Percentiles rank a stretch among this genome's conserved stretches.
These are phyloP conservation scores for Cydia pomonella DNA, from an alignment of 1,140 invertebrate genomes.

Conservation along the genomic window DNA sequence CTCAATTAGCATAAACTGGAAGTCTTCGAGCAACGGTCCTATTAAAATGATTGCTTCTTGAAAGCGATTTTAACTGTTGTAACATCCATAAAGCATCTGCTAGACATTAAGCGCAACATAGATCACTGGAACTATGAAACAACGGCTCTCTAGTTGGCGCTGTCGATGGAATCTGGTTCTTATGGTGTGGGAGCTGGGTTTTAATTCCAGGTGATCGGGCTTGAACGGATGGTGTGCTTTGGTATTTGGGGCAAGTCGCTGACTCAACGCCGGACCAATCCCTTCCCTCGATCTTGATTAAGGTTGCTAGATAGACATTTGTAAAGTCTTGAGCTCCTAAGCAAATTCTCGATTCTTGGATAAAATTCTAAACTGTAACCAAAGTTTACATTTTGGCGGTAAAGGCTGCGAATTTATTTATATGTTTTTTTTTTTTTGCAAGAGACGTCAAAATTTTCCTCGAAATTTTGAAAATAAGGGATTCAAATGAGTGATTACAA, in stretches of 20 bases:
- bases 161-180: slow-evolving; percentile 48
- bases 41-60: slow-evolving; percentile 31
- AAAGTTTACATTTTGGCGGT: too few relatives aligned
- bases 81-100: slow-evolving; percentile 64
- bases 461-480: too few relatives aligned
- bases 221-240: slow-evolving; percentile 67
- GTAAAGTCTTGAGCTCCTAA: not conserved
- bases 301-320: slow-evolving; percentile 2
- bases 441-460: too few relatives aligned
- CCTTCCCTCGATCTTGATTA: slow-evolving; percentile 52
- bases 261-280: slow-evolving; percentile 75
- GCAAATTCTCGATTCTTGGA: not conserved
- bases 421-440: too few relatives aligned
- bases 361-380: too few relatives aligned
- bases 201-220: slow-evolving; percentile 49
- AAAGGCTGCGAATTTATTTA: not conserved
- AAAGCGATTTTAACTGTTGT: slow-evolving; percentile 30
- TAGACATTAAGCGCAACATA: slow-evolving; percentile 63
- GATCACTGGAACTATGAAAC: slow-evolving; percentile 62
- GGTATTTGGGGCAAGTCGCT: slow-evolving; percentile 76
- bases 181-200: slow-evolving; percentile 40
- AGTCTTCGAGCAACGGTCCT: slow-evolving; percentile 18
- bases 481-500: too few relatives aligned
- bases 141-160: slow-evolving; percentile 59
- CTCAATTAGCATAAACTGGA: slow-evolving; percentile 28